Conservation (phyloP, 2,797 vertebrate species). For the Austrolebias charrua region DNA sequence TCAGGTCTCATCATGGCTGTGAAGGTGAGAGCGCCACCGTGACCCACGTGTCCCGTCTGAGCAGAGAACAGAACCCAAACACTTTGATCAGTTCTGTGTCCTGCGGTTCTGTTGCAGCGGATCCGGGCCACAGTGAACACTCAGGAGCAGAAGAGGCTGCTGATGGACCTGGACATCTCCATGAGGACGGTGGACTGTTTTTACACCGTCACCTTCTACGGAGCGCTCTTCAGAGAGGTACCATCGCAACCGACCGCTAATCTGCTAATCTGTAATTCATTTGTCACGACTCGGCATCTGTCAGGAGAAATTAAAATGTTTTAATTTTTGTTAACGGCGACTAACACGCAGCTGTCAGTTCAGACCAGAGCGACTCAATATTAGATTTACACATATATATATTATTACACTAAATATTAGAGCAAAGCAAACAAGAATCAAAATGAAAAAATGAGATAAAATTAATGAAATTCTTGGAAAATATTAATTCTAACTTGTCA, state of each 20-base stretch:
- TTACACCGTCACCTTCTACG: conserved; percentile 95
- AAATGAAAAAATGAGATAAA: no score
- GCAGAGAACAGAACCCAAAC: no score
- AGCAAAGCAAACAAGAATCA: no score
- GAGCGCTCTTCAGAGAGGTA: conserved; percentile 93
- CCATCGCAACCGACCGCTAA: neutral
- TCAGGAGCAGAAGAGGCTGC: conserved; percentile 93
- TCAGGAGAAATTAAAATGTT: neutral
- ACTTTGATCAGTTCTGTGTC: neutral
- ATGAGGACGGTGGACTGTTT: conserved; percentile 97
- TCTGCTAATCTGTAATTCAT: neutral
- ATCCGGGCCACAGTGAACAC: conserved; percentile 96
- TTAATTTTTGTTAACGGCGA: no score
- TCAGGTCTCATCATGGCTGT: conserved; percentile 96
- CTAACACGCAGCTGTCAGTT: conserved; percentile 1
- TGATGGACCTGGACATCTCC: conserved; percentile 96
- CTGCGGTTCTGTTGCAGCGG: conserved; percentile 71
- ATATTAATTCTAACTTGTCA: no score
- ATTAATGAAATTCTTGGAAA: no score
- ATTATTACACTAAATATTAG: no score
- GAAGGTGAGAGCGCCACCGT: conserved; percentile 79
- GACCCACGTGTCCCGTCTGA: no score
- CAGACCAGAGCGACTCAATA: no score
- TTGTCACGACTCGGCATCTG: neutral
- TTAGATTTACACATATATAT: no score